A percentile compares a stretch with the other conserved stretches of the same genome.
These are phyloP conservation scores for Trissoscelio sp. DNA, from an alignment of 2,888 invertebrate genomes.

Conservation along the genomic window DNA sequence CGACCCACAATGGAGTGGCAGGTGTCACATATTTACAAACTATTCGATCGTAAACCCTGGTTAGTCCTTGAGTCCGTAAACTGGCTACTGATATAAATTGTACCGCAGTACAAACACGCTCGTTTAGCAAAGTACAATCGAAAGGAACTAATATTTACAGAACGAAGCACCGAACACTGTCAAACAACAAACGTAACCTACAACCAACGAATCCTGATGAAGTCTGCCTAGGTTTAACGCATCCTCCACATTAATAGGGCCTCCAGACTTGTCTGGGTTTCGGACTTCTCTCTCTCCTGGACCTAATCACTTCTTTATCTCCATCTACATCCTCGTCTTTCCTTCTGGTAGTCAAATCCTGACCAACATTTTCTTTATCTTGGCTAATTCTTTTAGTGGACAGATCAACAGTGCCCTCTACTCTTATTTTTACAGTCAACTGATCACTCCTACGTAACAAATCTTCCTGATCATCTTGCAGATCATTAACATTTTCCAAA, in stretches of 20 bases:
- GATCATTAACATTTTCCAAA: slow-evolving; percentile 79
- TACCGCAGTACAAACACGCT: slow-evolving; percentile 51
- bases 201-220: slow-evolving; percentile 20
- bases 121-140: slow-evolving; percentile 47
- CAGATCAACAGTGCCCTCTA: slow-evolving; percentile 81
- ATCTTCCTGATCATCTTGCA: slow-evolving; percentile 59
- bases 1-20: slow-evolving; percentile 35
- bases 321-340: slow-evolving; percentile 78
- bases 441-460: slow-evolving; percentile 44
- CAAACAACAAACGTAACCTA: slow-evolving; percentile 37
- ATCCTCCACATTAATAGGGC: slow-evolving; percentile 76
- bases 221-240: slow-evolving; percentile 15
- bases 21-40: slow-evolving; percentile 75
- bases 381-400: slow-evolving; percentile 78
- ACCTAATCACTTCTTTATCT: slow-evolving; percentile 76
- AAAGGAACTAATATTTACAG: slow-evolving; percentile 59
- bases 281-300: slow-evolving; percentile 79
- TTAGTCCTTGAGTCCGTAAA: slow-evolving; percentile 81
- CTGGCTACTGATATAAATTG: slow-evolving; percentile 65
- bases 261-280: slow-evolving; percentile 82
- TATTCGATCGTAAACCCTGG: slow-evolving; percentile 82
- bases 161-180: slow-evolving; percentile 49
- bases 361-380: slow-evolving; percentile 81
- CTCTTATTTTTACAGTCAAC: slow-evolving; percentile 78
- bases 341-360: slow-evolving; percentile 79